Evolutionary conservation across 2,797 vertebrate genomes (phyloP), one percentile per base, ranked within the genome.

Genomic region (Pogoniulus pusillus): DNA sequence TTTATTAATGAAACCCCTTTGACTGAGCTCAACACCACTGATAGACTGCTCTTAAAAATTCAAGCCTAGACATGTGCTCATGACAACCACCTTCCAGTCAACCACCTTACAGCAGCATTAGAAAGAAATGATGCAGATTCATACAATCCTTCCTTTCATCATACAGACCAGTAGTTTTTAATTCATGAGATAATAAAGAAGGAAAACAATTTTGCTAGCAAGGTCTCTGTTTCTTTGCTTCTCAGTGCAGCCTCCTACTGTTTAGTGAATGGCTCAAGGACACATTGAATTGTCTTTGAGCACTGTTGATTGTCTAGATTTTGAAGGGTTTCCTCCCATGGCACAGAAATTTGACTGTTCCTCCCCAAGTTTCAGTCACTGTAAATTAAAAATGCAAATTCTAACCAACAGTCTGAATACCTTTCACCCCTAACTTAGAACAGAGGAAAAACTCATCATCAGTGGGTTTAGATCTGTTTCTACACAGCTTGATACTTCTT

Each of bases 91-190:
- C 58, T 87, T 9, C 20, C 17, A 30, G 47, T 9, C 47, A 89
- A 47, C 17, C 41, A 2, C 5, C 24, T 16, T 6, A 32, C 18
- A 85, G 76, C 0, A 64, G 2, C 2, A 3, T 1, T 51, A 10
- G 9, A 87, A 74, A 68, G 16, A 45, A 5, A 15, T 69, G 43
- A 62, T 32, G 19, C 5, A 41, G 30, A 32, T 65, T 53, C 16
- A n/a, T 4, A 11, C 15, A 24, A n/a, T 18, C 49, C 23, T 32
- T 27, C 17, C 39, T 78, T 74, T 75, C 16, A 32, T 65, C 32
- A 41, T 4, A 51, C 11, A 83, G 41, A 5, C 1, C 22, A 53
- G 13, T 17, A 2, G 17, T 64, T 75, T 71, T 43, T 59, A 12
- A 3, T 75, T 63, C 6, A 4, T 16, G 15, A 16, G 5, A 55